Evolutionary conservation across 2,888 invertebrate species (phyloP).

Genomic region (Liodrosophila aerea): DNA sequence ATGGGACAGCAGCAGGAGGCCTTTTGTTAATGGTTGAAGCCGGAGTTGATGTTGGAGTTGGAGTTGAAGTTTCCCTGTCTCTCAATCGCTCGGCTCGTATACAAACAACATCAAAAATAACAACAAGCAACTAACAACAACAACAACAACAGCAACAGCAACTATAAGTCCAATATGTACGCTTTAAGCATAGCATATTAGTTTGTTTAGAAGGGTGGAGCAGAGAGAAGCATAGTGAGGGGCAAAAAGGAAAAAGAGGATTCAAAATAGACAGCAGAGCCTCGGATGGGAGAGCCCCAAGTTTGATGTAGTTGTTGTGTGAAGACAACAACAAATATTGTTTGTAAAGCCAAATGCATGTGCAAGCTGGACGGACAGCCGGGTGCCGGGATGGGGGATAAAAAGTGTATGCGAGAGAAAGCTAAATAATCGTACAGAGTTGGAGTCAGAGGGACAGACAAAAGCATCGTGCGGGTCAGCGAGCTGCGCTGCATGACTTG

Average conservation of each 20-base stretch:
- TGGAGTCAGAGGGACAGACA: slow-evolving; percentile 44
- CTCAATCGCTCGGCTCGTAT: slow-evolving; percentile 12
- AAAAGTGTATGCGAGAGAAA: slow-evolving; percentile 1
- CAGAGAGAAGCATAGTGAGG: not conserved
- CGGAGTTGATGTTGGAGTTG: slow-evolving; percentile 12
- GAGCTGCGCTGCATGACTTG: slow-evolving; percentile 74
- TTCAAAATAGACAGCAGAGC: slow-evolving; percentile 65
- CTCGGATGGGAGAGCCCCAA: slow-evolving; percentile 50
- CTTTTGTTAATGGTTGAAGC: slow-evolving; percentile 60
- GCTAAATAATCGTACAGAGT: slow-evolving; percentile 17
- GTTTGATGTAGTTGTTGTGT: slow-evolving; percentile 70
- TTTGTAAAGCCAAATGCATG: slow-evolving; percentile 75
- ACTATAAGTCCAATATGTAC: slow-evolving; percentile 77
- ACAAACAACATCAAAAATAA: slow-evolving; percentile 63
- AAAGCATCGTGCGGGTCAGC: slow-evolving; percentile 75
- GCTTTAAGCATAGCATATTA: slow-evolving; percentile 79
- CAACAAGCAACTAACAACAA: slow-evolving; percentile 62
- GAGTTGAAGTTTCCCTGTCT: slow-evolving; percentile 1
- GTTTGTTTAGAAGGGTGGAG: slow-evolving; percentile 46
- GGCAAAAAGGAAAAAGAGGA: slow-evolving; percentile 68
- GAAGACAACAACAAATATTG: slow-evolving; percentile 63
- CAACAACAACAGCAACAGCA: slow-evolving; percentile 46
- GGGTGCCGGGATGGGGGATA: too few relatives aligned
- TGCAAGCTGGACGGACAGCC: slow-evolving; percentile 52
- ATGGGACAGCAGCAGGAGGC: slow-evolving; percentile 57